A percentile compares a stretch with the other conserved stretches of the same genome.
Evolutionary conservation across 2,113 vertebrate species (phyloP).

Genomic region (Siniperca knerii): DNA sequence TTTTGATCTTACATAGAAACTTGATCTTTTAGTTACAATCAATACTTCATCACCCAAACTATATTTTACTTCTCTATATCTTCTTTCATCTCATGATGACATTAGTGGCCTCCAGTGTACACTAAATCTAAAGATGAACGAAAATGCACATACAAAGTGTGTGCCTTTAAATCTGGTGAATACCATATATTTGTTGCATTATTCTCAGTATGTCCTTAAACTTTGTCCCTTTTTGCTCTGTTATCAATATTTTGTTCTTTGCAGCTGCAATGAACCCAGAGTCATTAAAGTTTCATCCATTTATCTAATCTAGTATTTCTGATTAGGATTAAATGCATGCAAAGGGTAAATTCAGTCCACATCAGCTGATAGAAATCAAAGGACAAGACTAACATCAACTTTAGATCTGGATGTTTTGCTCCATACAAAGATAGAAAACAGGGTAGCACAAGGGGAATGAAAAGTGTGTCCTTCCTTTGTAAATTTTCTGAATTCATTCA

Average conservation of each 20-base stretch:
- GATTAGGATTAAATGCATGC: slow-evolving; percentile 20
- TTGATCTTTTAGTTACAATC: neutral
- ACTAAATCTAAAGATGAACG: neutral
- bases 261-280: neutral
- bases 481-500: slow-evolving; percentile 11
- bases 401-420: slow-evolving; percentile 6
- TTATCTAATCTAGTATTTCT: slow-evolving; percentile 28
- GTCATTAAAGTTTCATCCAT: slow-evolving; percentile 30
- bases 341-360: neutral
- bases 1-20: neutral
- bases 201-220: neutral
- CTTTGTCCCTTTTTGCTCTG: neutral
- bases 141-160: neutral
- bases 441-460: neutral
- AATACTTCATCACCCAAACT: neutral
- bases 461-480: neutral
- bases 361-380: slow-evolving; percentile 38
- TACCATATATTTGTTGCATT: neutral
- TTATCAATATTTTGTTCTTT: slow-evolving; percentile 14
- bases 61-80: neutral
- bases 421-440: neutral
- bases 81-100: neutral
- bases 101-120: neutral
- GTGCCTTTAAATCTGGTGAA: neutral
- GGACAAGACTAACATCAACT: neutral